phyloP scores from a whole-genome alignment of 2,113 vertebrate species.

The Odontesthes bonariensis region DNA sequence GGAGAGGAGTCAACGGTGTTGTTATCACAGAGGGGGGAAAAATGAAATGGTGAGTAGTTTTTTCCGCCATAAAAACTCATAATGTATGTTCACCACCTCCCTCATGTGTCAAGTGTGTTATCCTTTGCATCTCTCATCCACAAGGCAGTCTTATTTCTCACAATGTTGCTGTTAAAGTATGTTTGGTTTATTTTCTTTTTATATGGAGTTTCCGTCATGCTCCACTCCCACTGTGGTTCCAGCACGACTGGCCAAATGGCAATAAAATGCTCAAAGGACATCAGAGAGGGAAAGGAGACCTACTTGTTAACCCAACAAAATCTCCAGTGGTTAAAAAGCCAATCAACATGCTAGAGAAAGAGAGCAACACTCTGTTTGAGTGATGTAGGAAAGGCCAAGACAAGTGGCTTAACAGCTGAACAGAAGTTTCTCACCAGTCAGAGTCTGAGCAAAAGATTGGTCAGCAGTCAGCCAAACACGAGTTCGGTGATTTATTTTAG shows the following conservation, averaged over 20 bases:
- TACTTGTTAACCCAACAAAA: constrained; percentile 70
- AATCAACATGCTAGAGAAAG: constrained; percentile 45
- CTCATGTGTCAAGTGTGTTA: constrained; percentile 44
- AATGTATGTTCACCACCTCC: constrained; percentile 41
- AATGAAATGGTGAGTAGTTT: constrained; percentile 59
- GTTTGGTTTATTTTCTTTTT: constrained; percentile 76
- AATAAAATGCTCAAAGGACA: constrained; percentile 79
- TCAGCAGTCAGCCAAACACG: constrained; percentile 16
- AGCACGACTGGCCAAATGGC: constrained; percentile 76
- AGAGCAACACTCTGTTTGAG: constrained; percentile 6
- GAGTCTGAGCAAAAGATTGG: constrained; percentile 14
- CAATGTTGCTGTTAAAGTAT: constrained; percentile 64
- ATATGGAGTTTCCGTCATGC: constrained; percentile 76
- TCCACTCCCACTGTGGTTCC: constrained; percentile 79
- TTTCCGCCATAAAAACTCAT: constrained; percentile 61
- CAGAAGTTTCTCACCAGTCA: constrained; percentile 12
- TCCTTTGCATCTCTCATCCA: constrained; percentile 48
- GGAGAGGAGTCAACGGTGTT: constrained; percentile 56
- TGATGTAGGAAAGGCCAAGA: constrained; percentile 29
- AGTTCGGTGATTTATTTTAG: constrained; percentile 27
- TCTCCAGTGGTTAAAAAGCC: constrained; percentile 51
- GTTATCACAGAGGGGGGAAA: constrained; percentile 60
- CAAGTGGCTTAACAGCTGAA: constrained; percentile 47
- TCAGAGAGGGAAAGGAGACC: constrained; percentile 68
- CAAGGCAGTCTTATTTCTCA: constrained; percentile 19